A percentile compares a stretch with the other conserved stretches of the same genome.
These are phyloP conservation scores for Synaphobranchus kaupii DNA, from an alignment of 2,797 vertebrate genomes.

Conservation along the genomic window DNA sequence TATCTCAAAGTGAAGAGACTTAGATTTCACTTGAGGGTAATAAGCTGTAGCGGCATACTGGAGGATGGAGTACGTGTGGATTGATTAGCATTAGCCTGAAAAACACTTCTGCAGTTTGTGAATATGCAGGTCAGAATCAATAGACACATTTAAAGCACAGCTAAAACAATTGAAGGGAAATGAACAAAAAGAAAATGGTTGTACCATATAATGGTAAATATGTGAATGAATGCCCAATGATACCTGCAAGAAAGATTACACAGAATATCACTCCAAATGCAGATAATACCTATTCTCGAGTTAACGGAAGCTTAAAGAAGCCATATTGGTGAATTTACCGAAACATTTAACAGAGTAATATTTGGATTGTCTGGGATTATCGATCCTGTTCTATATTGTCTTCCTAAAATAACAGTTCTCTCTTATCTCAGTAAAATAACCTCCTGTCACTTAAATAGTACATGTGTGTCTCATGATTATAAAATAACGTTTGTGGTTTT, in stretches of 20 bases:
- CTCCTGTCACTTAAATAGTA: background rate
- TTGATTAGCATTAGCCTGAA: background rate
- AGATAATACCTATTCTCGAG: background rate
- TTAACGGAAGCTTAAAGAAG: background rate
- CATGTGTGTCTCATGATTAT: background rate
- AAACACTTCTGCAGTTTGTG: background rate
- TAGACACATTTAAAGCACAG: conserved; percentile 1
- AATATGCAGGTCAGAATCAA: conserved; percentile 8
- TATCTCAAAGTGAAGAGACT: too few species aligned
- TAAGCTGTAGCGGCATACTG: background rate
- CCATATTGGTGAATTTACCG: background rate
- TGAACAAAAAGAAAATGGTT: background rate
- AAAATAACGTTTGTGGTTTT: background rate
- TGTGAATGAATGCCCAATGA: background rate
- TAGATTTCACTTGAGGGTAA: background rate
- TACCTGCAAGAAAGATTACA: background rate
- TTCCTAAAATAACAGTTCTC: background rate
- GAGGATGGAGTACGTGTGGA: background rate
- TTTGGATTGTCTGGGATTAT: background rate
- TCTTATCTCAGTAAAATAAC: background rate
- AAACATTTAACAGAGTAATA: background rate
- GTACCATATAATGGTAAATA: background rate
- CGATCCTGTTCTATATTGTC: background rate
- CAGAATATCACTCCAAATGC: background rate
- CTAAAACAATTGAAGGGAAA: background rate